Evolutionary conservation across 2,797 vertebrate species (phyloP).

Genomic region (Melanotaenia nigrans): DNA sequence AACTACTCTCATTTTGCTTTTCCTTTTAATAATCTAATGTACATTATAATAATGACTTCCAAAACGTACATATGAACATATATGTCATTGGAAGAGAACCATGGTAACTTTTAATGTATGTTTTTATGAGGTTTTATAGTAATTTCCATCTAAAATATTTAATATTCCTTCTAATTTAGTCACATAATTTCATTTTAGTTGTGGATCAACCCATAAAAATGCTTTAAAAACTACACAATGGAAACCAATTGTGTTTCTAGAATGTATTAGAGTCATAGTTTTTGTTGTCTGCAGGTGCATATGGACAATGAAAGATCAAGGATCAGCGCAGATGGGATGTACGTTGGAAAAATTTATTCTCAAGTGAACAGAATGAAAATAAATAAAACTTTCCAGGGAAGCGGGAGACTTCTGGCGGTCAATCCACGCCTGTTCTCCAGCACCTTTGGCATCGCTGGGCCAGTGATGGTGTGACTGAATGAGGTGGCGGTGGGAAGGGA

Average conservation of each 20-base stretch:
- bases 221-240: too few species aligned
- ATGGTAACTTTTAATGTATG: too few species aligned
- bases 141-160: too few species aligned
- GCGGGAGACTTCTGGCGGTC: slow-evolving; percentile 64
- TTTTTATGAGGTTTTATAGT: too few species aligned
- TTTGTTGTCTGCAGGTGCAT: background rate
- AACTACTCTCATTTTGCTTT: too few species aligned
- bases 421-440: slow-evolving; percentile 75
- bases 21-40: too few species aligned
- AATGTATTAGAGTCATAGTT: background rate
- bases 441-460: slow-evolving; percentile 82
- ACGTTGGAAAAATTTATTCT: slow-evolving; percentile 87
- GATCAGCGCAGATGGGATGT: slow-evolving; percentile 71
- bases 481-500: slow-evolving; percentile 81
- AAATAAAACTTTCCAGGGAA: slow-evolving; percentile 80
- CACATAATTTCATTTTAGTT: too few species aligned
- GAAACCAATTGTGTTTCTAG: background rate
- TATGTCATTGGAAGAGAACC: too few species aligned
- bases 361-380: slow-evolving; percentile 82
- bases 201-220: too few species aligned
- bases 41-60: too few species aligned
- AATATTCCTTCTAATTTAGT: too few species aligned
- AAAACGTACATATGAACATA: too few species aligned
- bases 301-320: slow-evolving; percentile 69
- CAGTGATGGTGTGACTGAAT: slow-evolving; percentile 78